Base-by-base conservation (phyloP, 2,113 vertebrate species). In the Phaethon lepturus region DNA sequence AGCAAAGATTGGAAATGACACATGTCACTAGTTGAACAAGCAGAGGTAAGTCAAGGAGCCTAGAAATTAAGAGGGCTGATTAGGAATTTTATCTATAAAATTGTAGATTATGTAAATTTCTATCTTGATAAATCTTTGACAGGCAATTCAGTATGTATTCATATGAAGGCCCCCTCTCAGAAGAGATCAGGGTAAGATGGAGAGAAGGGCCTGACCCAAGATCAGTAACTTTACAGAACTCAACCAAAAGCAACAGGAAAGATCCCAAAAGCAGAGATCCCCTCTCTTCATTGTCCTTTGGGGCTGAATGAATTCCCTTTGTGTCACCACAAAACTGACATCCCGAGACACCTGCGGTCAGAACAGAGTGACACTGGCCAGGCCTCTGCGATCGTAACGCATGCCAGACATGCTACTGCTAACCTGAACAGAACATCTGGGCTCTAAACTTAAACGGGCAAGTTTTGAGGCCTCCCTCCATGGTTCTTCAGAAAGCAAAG, bases 171-270 rank as follows among this genome's bases (percentile, higher is more conserved):
- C 7, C 20, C 42, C 42, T 33, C 69, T 17, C 44, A 47, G 62
- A 68, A 82, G 10, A 45, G 9, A 29, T 44, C 3, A 28, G 13
- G 8, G 17, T 23, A 59, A 63, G 19, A 59, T 0, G 0, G 66
- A 87, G 38, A 56, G 26, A 77, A 94, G 38, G 8, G 45, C 38
- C 59, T 59, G 18, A 45, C 44, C 15, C 8, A 29, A 7, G 52
- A 38, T 18, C 22, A 66, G 40, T 35, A 69, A 66, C 28, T 76
- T 81, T 5, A 71, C 26, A 44, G 31, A 73, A 55, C 47, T 12
- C 22, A 28, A 45, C 13, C 42, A 71, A 33, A n/a, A 69, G 50
- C 49, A 64, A 31, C 25, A 14, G 49, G 28, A 85, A 12, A 45
- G 35, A 42, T 31, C 38, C 49, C 28, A 8, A 45, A 86, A 45